Evolutionary conservation across 2,797 vertebrate species (phyloP).

Genomic region (Schizothorax lantsangensis): DNA sequence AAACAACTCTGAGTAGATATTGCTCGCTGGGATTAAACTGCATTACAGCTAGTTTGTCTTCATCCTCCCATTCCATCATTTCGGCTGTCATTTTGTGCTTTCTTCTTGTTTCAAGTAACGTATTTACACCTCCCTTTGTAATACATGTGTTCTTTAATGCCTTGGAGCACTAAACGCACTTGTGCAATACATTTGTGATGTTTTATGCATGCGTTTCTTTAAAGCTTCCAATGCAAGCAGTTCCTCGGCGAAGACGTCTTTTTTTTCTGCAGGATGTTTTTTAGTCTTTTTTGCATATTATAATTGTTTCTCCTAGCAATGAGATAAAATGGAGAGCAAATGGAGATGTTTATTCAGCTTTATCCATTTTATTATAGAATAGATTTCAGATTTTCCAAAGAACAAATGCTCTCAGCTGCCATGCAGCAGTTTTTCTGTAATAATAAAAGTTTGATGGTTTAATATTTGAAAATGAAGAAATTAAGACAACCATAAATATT

Average conservation of each 20-base stretch:
- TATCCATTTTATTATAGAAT: neutral
- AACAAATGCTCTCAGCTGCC: too few relatives aligned
- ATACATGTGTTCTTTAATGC: slow-evolving; percentile 51
- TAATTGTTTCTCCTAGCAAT: too few relatives aligned
- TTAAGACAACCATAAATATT: too few relatives aligned
- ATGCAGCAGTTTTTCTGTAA: too few relatives aligned
- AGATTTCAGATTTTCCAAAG: too few relatives aligned
- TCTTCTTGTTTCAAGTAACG: slow-evolving; percentile 18
- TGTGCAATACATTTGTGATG: slow-evolving; percentile 49
- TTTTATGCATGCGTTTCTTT: slow-evolving; percentile 56
- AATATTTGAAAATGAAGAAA: too few relatives aligned
- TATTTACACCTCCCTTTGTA: slow-evolving; percentile 29
- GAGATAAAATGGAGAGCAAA: too few relatives aligned
- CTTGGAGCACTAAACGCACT: slow-evolving; percentile 39
- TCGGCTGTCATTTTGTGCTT: slow-evolving; percentile 5
- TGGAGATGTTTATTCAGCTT: neutral
- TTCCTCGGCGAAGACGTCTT: neutral
- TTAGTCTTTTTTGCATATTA: too few relatives aligned
- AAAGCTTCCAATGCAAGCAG: slow-evolving; percentile 38
- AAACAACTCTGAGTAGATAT: slow-evolving; percentile 39
- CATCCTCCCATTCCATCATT: slow-evolving; percentile 24
- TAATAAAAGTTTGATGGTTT: too few relatives aligned
- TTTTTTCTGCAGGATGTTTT: too few relatives aligned
- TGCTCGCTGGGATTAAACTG: slow-evolving; percentile 46
- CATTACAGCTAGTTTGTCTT: slow-evolving; percentile 44